Percentiles rank a stretch among this genome's conserved stretches.
These are phyloP conservation scores for Imbricaverruca yamaguchii DNA, from an alignment of 2,888 invertebrate species.

Conservation along the genomic window DNA sequence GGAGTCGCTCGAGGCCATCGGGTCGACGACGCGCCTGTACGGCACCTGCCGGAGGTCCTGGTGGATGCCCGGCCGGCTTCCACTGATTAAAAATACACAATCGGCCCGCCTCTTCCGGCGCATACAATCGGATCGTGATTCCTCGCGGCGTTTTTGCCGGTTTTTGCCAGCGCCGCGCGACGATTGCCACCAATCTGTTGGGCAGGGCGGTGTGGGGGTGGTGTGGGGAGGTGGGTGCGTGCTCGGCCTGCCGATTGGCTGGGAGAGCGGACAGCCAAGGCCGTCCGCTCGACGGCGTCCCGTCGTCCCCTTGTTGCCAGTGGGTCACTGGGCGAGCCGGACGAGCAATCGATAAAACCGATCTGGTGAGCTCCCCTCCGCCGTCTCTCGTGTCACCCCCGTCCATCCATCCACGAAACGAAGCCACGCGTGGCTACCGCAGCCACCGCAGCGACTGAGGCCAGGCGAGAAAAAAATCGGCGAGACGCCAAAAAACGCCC, in stretches of 20 bases:
- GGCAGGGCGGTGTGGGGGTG: background rate
- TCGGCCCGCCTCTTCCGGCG: conserved; percentile 12
- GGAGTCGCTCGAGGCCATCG: background rate
- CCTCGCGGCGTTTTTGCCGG: background rate
- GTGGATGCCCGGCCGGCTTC: background rate
- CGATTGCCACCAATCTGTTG: conserved; percentile 6
- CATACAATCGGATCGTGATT: background rate
- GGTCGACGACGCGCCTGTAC: background rate
- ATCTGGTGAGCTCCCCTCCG: background rate
- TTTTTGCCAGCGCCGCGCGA: background rate
- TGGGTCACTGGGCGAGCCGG: conserved; percentile 9
- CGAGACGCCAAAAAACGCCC: background rate
- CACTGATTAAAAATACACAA: conserved; percentile 15
- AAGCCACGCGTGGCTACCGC: background rate
- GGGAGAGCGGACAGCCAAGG: too few relatives aligned
- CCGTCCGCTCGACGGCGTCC: background rate
- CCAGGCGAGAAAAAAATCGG: background rate
- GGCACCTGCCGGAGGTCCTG: background rate
- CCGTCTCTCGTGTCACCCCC: background rate
- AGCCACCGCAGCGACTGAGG: background rate
- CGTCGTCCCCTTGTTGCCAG: background rate
- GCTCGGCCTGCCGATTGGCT: too few relatives aligned
- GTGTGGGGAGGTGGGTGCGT: too few relatives aligned
- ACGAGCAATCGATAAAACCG: background rate
- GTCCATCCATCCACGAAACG: background rate